A percentile compares a stretch with the other conserved stretches of the same genome.
These are phyloP conservation scores for Drosophila austrosaltans DNA, from an alignment of 2,888 invertebrate species.

Conservation along the genomic window DNA sequence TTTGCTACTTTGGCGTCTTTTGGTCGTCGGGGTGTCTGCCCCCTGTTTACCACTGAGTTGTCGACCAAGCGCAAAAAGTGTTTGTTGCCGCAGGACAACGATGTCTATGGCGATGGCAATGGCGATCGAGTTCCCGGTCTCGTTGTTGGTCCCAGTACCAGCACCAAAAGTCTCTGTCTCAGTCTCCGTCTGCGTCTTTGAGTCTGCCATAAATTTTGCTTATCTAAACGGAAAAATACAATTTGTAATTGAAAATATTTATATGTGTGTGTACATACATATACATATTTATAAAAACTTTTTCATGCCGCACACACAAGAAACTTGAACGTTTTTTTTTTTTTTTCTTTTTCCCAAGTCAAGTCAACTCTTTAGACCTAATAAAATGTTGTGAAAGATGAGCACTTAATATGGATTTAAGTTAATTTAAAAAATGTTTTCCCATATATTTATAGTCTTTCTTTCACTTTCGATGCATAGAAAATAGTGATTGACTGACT, in stretches of 20 bases:
- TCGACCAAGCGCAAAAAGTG: conserved; percentile 73
- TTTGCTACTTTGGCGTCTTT: conserved; percentile 41
- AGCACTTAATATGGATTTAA: no score
- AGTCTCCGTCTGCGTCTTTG: background rate
- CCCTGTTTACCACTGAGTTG: conserved; percentile 74
- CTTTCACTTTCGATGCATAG: no score
- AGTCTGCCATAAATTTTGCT: conserved; percentile 76
- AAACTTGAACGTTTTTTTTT: conserved; percentile 45
- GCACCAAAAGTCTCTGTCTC: background rate
- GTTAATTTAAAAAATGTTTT: no score
- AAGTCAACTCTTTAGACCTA: no score
- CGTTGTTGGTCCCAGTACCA: background rate
- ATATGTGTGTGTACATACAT: conserved; percentile 42
- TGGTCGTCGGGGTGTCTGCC: conserved; percentile 43
- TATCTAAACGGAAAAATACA: conserved; percentile 78
- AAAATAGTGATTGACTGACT: no score
- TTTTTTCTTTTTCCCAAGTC: background rate
- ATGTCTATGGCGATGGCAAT: conserved; percentile 28
- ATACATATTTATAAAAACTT: conserved; percentile 36
- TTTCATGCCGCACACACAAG: background rate
- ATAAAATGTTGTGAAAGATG: no score
- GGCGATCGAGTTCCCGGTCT: conserved; percentile 23
- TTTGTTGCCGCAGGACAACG: conserved; percentile 71
- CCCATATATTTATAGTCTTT: no score
- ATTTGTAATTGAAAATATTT: conserved; percentile 78